Percentiles rank a stretch among this genome's conserved stretches.
phyloP scores from a whole-genome alignment of 2,888 invertebrate species.

The Julus scandinavius region DNA sequence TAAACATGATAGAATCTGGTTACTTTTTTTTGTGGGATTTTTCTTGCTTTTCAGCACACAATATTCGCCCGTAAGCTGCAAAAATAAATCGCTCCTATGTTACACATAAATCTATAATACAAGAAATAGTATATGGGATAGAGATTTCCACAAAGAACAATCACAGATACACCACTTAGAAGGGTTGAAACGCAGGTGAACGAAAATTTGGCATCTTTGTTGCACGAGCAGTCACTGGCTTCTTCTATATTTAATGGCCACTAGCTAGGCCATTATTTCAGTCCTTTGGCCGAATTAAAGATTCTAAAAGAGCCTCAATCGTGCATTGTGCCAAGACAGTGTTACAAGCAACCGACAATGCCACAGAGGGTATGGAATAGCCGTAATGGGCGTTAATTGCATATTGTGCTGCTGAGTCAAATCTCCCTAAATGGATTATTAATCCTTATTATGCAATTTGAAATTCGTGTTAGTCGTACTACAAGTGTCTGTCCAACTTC shows the following conservation, averaged over 20 bases:
- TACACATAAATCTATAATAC: slow-evolving; percentile 7
- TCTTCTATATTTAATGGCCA: background rate
- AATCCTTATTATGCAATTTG: slow-evolving; percentile 6
- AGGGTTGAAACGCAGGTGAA: background rate
- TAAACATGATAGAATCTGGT: slow-evolving; percentile 22
- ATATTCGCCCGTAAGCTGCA: slow-evolving; percentile 19
- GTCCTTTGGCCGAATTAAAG: no score
- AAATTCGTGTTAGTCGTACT: background rate
- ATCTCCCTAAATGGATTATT: background rate
- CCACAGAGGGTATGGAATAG: background rate
- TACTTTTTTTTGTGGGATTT: background rate
- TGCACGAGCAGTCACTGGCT: background rate
- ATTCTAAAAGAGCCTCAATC: no score
- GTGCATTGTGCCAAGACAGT: background rate
- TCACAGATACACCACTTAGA: slow-evolving; percentile 21
- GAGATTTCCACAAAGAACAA: slow-evolving; percentile 27
- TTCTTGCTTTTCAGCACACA: background rate
- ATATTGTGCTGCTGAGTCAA: slow-evolving; percentile 14
- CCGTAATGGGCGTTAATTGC: background rate
- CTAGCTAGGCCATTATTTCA: background rate
- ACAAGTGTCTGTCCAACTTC: background rate
- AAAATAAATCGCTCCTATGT: slow-evolving; percentile 14
- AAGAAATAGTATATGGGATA: background rate
- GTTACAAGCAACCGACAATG: background rate
- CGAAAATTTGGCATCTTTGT: background rate